phyloP scores from a whole-genome alignment of 53 echinoderm and acorn worm genomes.

The Apostichopus leukothele region DNA sequence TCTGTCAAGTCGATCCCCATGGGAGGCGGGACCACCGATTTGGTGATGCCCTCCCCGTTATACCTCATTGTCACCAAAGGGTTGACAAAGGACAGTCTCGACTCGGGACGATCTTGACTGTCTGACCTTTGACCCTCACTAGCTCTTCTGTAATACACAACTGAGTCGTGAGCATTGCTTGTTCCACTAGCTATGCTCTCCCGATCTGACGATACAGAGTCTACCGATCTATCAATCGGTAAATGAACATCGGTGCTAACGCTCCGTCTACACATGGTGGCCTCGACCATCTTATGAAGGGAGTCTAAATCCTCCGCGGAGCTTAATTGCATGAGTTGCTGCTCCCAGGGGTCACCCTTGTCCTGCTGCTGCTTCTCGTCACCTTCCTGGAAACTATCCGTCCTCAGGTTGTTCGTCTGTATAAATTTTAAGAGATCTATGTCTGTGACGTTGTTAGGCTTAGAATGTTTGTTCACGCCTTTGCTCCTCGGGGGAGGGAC shows the following conservation, averaged over 20 bases:
- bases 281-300: constrained; percentile 24
- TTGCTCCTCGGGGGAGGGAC: not conserved
- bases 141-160: no score
- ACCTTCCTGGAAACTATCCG: not conserved
- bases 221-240: not conserved
- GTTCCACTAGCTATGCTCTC: constrained; percentile 5
- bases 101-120: constrained; percentile 5
- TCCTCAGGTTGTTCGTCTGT: constrained; percentile 8
- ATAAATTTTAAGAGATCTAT: constrained; percentile 34
- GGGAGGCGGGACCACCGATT: constrained; percentile 5
- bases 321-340: constrained; percentile 24
- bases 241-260: not conserved
- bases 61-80: constrained; percentile 19
- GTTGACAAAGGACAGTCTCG: constrained; percentile 16
- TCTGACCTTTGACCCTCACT: not conserved
- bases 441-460: not conserved
- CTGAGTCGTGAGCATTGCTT: not conserved
- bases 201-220: not conserved
- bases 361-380: not conserved
- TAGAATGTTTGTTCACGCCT: not conserved
- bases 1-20: constrained; percentile 75
- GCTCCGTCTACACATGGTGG: constrained; percentile 18
- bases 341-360: constrained; percentile 23
- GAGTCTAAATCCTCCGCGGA: constrained; percentile 31
- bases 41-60: not conserved